These are phyloP conservation scores for Eupithecia tripunctaria DNA, from an alignment of 2,888 invertebrate genomes.

Conservation along the genomic window DNA sequence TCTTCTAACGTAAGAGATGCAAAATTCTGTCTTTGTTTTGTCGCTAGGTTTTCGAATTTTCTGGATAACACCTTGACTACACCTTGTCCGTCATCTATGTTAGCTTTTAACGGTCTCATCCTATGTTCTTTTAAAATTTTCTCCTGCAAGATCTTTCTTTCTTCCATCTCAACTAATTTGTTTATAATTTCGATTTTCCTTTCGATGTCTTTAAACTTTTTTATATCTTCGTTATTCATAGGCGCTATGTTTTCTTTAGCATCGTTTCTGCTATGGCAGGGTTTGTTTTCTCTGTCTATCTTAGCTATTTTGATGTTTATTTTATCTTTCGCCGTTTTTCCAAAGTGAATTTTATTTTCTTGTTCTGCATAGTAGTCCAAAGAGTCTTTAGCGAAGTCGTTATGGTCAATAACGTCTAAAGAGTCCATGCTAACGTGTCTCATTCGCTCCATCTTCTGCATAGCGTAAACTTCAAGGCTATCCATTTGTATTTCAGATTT, in stretches of 20 bases:
- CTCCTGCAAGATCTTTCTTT: slow-evolving; percentile 86
- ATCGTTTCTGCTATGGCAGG: slow-evolving; percentile 62
- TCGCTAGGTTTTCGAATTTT: slow-evolving; percentile 88
- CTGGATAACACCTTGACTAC: slow-evolving; percentile 88
- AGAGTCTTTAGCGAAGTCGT: slow-evolving; percentile 79
- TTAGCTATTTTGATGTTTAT: slow-evolving; percentile 66
- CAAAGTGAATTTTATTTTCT: slow-evolving; percentile 65
- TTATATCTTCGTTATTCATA: slow-evolving; percentile 80
- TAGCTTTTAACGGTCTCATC: slow-evolving; percentile 85
- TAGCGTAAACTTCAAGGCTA: slow-evolving; percentile 83
- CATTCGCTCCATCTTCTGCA: slow-evolving; percentile 74
- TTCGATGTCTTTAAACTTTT: slow-evolving; percentile 87
- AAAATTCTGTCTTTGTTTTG: slow-evolving; percentile 80
- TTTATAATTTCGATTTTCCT: slow-evolving; percentile 89
- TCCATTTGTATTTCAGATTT: slow-evolving; percentile 86
- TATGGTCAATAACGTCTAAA: slow-evolving; percentile 75
- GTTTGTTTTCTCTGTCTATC: slow-evolving; percentile 56
- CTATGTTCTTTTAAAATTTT: slow-evolving; percentile 86
- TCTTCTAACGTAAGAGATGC: slow-evolving; percentile 79
- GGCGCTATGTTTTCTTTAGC: slow-evolving; percentile 76
- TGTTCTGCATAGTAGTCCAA: slow-evolving; percentile 79
- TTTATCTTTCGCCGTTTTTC: slow-evolving; percentile 67
- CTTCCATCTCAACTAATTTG: slow-evolving; percentile 88
- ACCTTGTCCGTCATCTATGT: slow-evolving; percentile 85
- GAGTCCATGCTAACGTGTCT: slow-evolving; percentile 81